Evolutionary conservation across 2,888 invertebrate species (phyloP).

Genomic region (Ptychoptera albimana): DNA sequence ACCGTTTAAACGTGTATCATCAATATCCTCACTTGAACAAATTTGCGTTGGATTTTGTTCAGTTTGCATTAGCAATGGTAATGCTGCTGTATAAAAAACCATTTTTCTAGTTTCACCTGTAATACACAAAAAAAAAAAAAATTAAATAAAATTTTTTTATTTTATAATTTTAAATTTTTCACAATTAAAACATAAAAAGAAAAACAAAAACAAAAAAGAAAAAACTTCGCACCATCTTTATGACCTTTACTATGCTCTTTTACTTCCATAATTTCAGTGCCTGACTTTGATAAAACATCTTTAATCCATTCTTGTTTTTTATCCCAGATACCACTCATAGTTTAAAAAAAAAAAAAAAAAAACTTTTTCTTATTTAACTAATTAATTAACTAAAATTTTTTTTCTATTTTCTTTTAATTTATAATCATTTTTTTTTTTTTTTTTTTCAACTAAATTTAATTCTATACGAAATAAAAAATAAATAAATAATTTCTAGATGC

Average conservation of each 20-base stretch:
- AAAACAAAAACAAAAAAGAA: constrained; percentile 2
- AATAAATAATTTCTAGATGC: not conserved
- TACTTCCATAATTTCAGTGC: constrained; percentile 27
- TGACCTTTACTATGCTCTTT: constrained; percentile 16
- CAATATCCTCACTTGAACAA: constrained; percentile 3
- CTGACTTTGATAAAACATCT: constrained; percentile 32
- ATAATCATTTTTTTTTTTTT: not conserved
- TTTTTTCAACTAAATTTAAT: not conserved
- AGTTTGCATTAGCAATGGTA: constrained; percentile 28
- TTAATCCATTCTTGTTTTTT: constrained; percentile 36
- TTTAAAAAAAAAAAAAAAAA: too few species aligned
- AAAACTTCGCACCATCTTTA: constrained; percentile 19
- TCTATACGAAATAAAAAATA: not conserved
- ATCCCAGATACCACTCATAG: constrained; percentile 20
- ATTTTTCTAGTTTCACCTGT: constrained; percentile 23
- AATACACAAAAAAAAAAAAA: constrained; percentile 2
- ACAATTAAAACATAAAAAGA: constrained; percentile 6
- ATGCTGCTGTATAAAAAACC: constrained; percentile 30
- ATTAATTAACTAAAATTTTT: constrained; percentile 1
- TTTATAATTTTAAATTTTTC: not conserved
- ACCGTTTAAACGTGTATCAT: constrained; percentile 1
- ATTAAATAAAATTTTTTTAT: not conserved
- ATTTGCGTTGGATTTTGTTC: constrained; percentile 18
- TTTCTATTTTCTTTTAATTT: not conserved
- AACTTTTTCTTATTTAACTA: constrained; percentile 4